These are phyloP conservation scores for Corvus hawaiiensis DNA, from an alignment of 2,113 vertebrate genomes.

Conservation along the genomic window DNA sequence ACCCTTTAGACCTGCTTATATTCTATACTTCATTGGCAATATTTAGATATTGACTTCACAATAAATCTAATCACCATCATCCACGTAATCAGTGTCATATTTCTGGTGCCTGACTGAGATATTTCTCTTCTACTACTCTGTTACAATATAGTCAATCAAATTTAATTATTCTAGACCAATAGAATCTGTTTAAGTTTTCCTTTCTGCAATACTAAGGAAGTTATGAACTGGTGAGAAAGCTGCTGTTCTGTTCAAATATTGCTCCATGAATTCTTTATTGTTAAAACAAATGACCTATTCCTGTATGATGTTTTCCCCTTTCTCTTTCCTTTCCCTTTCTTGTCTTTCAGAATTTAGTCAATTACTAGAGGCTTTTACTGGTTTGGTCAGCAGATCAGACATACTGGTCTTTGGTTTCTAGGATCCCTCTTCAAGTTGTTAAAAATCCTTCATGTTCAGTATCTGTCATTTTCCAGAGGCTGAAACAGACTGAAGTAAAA, in stretches of 20 bases:
- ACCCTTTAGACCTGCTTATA: not conserved
- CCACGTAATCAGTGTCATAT: not conserved
- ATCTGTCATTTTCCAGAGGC: not conserved
- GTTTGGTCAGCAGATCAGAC: not conserved
- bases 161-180: not conserved
- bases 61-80: not conserved
- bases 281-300: not conserved
- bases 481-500: not conserved
- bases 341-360: not conserved
- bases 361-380: not conserved
- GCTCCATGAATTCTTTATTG: not conserved
- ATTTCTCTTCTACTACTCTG: not conserved
- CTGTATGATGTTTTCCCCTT: not conserved
- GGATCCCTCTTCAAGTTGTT: not conserved
- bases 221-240: not conserved
- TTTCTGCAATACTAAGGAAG: not conserved
- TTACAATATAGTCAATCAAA: not conserved
- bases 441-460: not conserved
- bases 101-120: not conserved
- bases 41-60: not conserved
- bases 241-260: not conserved
- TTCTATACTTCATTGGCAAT: not conserved
- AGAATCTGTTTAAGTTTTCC: not conserved
- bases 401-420: not conserved
- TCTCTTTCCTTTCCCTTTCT: no score